phyloP scores from a whole-genome alignment of 1,140 invertebrate species.

The Brachionus sp. region DNA sequence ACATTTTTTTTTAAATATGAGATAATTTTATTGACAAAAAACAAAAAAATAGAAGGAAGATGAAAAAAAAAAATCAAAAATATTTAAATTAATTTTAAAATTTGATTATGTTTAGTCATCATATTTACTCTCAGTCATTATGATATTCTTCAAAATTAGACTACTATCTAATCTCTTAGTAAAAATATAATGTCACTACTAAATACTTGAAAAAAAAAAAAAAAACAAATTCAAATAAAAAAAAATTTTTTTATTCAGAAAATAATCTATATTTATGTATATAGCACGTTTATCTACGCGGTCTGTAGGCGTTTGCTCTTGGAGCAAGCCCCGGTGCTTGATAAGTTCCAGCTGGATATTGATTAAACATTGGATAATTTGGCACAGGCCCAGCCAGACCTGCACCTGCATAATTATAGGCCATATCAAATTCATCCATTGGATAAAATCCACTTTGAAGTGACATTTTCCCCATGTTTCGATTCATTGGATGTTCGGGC shows the following conservation, averaged over 20 bases:
- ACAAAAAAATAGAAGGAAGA: background rate
- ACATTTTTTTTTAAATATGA: background rate
- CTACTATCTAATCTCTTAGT: background rate
- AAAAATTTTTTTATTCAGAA: background rate
- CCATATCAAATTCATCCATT: background rate
- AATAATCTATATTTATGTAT: too few relatives aligned
- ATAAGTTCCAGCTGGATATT: background rate
- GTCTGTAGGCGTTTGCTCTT: background rate
- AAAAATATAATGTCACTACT: background rate
- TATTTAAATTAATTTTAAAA: background rate
- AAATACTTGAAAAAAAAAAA: background rate
- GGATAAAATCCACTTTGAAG: background rate
- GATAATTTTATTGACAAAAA: background rate
- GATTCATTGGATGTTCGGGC: conserved; percentile 76
- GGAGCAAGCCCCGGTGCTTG: background rate
- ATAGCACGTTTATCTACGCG: background rate
- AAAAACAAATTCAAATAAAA: background rate
- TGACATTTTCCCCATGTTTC: conserved; percentile 43
- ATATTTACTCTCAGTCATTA: background rate
- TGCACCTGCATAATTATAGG: background rate
- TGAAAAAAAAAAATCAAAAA: background rate
- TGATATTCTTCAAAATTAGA: background rate
- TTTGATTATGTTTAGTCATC: background rate
- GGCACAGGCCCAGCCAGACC: background rate
- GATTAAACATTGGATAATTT: background rate